Conservation (phyloP, 2,113 vertebrate genomes). For the Gobiocypris rarus region DNA sequence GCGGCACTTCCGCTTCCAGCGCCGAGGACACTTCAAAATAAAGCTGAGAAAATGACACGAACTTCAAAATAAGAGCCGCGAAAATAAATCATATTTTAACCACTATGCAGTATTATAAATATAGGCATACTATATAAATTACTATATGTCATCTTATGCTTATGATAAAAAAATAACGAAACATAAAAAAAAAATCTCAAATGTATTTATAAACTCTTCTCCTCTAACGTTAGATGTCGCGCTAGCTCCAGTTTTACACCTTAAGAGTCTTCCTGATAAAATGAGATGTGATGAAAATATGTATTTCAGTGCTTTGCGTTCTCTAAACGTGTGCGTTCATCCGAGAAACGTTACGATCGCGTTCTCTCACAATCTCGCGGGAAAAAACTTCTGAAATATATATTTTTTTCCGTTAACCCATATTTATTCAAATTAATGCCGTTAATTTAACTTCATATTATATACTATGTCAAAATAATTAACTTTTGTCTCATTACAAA, state of each 20-base stretch:
- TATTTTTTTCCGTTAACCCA: background rate
- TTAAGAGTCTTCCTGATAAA: background rate
- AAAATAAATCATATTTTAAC: background rate
- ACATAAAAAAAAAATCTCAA: background rate
- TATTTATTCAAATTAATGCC: background rate
- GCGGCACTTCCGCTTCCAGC: conserved; percentile 35
- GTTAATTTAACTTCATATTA: background rate
- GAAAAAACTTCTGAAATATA: background rate
- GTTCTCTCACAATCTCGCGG: too few species aligned
- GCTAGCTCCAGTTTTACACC: background rate
- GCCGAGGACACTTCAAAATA: background rate
- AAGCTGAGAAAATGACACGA: background rate
- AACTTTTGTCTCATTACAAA: background rate
- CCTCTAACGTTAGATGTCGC: background rate
- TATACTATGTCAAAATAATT: background rate
- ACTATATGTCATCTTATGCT: background rate
- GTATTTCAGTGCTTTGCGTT: background rate
- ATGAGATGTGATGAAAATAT: background rate
- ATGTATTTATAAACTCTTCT: background rate
- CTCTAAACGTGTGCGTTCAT: too few species aligned
- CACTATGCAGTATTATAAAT: background rate
- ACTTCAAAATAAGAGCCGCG: background rate
- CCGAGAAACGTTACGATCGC: too few species aligned
- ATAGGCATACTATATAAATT: background rate
- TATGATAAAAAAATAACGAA: background rate